A percentile compares a stretch with the other conserved stretches of the same genome.
These are phyloP conservation scores for Tychaedon coryphoeus DNA, from an alignment of 2,113 vertebrate species.

Conservation along the genomic window DNA sequence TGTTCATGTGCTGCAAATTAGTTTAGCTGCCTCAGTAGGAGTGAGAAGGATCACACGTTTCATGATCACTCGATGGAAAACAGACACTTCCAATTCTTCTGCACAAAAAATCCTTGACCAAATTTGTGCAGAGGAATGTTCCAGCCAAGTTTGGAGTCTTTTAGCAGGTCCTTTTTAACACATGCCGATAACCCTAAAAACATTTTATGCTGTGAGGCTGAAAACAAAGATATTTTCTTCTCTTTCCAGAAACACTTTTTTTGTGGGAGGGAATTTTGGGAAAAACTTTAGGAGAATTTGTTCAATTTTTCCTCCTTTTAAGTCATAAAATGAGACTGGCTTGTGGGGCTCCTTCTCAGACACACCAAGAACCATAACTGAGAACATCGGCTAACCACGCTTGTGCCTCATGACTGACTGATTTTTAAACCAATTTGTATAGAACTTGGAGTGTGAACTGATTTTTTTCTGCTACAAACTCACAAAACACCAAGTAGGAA, in stretches of 20 bases:
- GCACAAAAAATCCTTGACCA: not conserved
- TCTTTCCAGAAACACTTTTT: not conserved
- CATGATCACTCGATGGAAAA: rapidly evolving
- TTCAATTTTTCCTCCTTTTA: not conserved
- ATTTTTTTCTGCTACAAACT: not conserved
- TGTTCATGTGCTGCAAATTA: not conserved
- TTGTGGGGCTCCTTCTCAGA: not conserved
- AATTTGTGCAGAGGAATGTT: not conserved
- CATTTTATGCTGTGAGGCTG: not conserved
- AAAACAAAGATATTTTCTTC: not conserved
- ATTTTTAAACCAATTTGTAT: not conserved
- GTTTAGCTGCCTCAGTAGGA: not conserved
- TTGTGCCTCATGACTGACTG: not conserved
- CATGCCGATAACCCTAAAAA: not conserved
- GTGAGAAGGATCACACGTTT: not conserved
- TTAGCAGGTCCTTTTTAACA: not conserved
- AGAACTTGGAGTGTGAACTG: not conserved
- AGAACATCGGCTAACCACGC: not conserved
- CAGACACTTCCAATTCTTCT: not conserved
- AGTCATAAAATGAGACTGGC: not conserved
- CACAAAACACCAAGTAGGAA: rapidly evolving
- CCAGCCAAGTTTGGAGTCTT: not conserved
- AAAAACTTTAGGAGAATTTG: not conserved
- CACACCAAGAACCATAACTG: not conserved
- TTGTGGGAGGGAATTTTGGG: not conserved